These are phyloP conservation scores for Liodrosophila aerea DNA, from an alignment of 2,888 invertebrate species.

Conservation along the genomic window DNA sequence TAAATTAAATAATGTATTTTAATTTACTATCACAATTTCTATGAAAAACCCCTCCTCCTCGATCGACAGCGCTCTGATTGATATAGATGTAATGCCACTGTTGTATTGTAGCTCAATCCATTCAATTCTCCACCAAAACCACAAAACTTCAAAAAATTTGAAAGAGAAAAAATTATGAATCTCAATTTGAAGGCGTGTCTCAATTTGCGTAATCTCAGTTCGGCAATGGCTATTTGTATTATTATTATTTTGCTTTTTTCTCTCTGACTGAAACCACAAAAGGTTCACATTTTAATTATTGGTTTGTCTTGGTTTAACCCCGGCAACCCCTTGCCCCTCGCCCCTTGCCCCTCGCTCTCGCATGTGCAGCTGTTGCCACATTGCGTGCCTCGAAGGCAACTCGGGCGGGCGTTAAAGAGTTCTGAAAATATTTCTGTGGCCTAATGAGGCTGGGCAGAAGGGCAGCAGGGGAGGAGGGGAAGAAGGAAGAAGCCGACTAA, in stretches of 20 bases:
- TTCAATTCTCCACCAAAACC: too few relatives aligned
- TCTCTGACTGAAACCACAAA: constrained; percentile 50
- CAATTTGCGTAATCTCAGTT: constrained; percentile 65
- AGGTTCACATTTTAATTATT: constrained; percentile 72
- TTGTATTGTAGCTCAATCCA: too few relatives aligned
- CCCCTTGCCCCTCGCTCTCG: neutral
- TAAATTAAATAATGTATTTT: too few relatives aligned
- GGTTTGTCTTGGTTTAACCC: constrained; percentile 24
- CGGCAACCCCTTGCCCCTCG: neutral
- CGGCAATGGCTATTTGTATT: constrained; percentile 32
- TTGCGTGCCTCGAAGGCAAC: constrained; percentile 35
- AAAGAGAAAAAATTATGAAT: constrained; percentile 9
- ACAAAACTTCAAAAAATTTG: too few relatives aligned
- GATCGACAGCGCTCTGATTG: too few relatives aligned
- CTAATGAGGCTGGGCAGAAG: constrained; percentile 20
- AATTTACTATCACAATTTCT: too few relatives aligned
- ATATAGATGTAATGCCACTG: too few relatives aligned
- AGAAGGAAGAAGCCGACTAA: constrained; percentile 7
- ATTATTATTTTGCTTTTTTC: neutral
- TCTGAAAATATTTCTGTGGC: constrained; percentile 17
- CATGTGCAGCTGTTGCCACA: constrained; percentile 19
- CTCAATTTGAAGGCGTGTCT: constrained; percentile 56
- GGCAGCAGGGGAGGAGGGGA: constrained; percentile 11
- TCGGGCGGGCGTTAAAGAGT: constrained; percentile 35
- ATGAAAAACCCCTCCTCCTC: too few relatives aligned